These are phyloP conservation scores for Pseudochromis fuscus DNA, from an alignment of 2,797 vertebrate genomes.

Conservation along the genomic window DNA sequence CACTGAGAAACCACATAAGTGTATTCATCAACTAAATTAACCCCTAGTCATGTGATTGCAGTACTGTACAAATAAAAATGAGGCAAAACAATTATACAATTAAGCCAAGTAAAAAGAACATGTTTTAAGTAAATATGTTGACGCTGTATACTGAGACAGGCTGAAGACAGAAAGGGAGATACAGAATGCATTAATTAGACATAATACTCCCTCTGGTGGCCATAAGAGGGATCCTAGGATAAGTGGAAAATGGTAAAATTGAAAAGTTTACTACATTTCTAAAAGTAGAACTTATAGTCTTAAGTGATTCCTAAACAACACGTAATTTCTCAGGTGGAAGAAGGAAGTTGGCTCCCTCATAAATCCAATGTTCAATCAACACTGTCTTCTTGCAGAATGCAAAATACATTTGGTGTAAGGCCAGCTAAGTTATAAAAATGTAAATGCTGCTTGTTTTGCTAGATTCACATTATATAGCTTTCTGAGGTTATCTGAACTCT, in stretches of 20 bases:
- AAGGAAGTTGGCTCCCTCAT: too few species aligned
- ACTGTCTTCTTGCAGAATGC: not conserved
- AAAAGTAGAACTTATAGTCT: not conserved
- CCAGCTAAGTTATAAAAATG: too few species aligned
- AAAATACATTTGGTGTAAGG: not conserved
- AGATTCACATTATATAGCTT: not conserved
- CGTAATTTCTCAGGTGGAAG: too few species aligned
- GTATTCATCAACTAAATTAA: not conserved
- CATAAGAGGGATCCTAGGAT: not conserved
- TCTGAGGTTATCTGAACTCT: not conserved
- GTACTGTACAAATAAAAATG: not conserved
- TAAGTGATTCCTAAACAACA: not conserved
- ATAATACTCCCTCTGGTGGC: slow-evolving; percentile 40
- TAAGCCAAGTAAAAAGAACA: not conserved
- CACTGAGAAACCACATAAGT: not conserved
- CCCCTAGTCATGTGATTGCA: not conserved
- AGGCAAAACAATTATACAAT: not conserved
- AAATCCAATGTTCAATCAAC: not conserved
- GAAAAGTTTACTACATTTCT: not conserved
- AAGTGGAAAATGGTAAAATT: not conserved
- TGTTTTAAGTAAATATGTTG: not conserved
- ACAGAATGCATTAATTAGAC: not conserved
- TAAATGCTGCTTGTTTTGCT: not conserved
- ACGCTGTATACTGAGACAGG: not conserved
- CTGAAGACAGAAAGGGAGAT: not conserved